Conservation (phyloP, 2,888 invertebrate species). For the Argynnis bischoffii region DNA sequence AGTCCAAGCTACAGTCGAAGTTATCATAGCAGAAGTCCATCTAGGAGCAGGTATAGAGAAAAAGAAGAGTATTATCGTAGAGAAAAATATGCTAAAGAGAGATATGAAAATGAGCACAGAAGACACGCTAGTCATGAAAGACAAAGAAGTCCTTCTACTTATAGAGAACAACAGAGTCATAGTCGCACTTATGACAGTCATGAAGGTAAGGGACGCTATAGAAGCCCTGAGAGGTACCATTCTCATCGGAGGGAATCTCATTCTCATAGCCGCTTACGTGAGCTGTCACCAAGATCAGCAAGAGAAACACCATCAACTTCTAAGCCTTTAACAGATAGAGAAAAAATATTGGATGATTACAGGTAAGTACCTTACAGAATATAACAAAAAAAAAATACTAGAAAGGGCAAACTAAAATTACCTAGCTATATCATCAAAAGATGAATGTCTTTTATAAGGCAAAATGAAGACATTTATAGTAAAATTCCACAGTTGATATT, state of each 20-base stretch:
- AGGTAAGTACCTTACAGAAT: constrained; percentile 51
- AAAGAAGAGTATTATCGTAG: constrained; percentile 46
- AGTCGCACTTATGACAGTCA: constrained; percentile 50
- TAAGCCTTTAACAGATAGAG: constrained; percentile 66
- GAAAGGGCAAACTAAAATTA: no score
- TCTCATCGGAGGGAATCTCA: constrained; percentile 31
- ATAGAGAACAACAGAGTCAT: constrained; percentile 53
- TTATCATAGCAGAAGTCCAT: constrained; percentile 50
- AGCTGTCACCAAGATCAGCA: constrained; percentile 42
- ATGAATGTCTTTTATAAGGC: no score
- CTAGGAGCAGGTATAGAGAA: constrained; percentile 47
- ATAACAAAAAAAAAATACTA: not conserved
- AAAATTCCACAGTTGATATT: no score
- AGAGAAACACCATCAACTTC: constrained; percentile 43
- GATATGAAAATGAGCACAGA: constrained; percentile 53
- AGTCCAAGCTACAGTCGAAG: constrained; percentile 53
- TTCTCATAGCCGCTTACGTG: constrained; percentile 35
- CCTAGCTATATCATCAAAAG: no score
- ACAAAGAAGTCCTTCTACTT: constrained; percentile 46
- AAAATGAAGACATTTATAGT: no score
- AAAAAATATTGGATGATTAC: constrained; percentile 73
- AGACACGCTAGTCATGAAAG: constrained; percentile 52
- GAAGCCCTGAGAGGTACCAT: constrained; percentile 53
- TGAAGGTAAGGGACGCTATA: constrained; percentile 45
- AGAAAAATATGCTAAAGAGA: constrained; percentile 44